These are phyloP conservation scores for Pachycephus smyrnensis DNA, from an alignment of 2,888 invertebrate species.

Conservation along the genomic window DNA sequence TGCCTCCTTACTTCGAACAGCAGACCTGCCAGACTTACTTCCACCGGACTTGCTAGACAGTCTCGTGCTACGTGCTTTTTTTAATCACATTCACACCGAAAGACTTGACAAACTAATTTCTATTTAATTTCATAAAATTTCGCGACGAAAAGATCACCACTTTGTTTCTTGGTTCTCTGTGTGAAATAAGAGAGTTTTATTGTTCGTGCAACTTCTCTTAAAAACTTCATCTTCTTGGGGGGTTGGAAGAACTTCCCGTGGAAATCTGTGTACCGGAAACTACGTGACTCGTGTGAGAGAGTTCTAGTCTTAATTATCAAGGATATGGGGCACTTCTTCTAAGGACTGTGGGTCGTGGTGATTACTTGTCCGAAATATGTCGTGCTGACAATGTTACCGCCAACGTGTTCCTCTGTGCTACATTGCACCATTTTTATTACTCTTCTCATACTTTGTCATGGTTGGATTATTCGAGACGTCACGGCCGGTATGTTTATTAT, in stretches of 20 bases:
- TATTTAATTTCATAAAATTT: too few relatives aligned
- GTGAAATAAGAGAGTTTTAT: neutral
- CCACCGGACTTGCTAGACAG: neutral
- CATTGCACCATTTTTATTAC: neutral
- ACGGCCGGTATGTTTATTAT: neutral
- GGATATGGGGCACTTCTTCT: neutral
- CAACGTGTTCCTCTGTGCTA: neutral
- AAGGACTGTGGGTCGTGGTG: neutral
- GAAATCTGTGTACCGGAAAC: neutral
- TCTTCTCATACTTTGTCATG: neutral
- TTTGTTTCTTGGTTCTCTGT: neutral
- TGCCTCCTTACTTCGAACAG: neutral
- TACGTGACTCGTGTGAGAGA: neutral
- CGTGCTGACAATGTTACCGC: neutral
- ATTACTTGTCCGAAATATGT: neutral
- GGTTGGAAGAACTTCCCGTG: neutral
- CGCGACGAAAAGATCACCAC: neutral
- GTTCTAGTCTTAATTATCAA: neutral
- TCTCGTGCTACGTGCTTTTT: neutral
- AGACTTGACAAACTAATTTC: neutral
- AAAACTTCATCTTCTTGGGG: neutral
- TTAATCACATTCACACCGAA: neutral
- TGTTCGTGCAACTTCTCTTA: neutral
- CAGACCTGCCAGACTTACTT: neutral
- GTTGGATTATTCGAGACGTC: neutral